Evolutionary conservation across 2,797 vertebrate species (phyloP).

Genomic region (Manis javanica): DNA sequence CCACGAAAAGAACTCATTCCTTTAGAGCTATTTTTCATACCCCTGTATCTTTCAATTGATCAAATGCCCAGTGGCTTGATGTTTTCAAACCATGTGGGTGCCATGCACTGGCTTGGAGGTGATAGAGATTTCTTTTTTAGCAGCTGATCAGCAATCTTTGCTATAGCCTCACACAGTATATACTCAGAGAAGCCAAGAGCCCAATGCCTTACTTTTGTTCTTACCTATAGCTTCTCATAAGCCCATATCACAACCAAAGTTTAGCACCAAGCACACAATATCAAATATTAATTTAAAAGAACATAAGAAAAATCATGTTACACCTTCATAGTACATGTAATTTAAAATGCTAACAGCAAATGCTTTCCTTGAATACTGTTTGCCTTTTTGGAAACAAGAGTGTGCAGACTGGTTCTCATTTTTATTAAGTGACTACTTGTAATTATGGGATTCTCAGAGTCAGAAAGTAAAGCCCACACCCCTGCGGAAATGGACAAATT

Average conservation of each 20-base stretch:
- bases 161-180: rapidly evolving
- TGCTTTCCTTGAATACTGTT: constrained; percentile 7
- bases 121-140: neutral
- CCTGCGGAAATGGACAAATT: neutral
- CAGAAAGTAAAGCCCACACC: neutral
- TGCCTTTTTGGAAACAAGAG: constrained; percentile 44
- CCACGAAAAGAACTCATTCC: neutral
- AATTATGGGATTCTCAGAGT: constrained; percentile 40
- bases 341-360: constrained; percentile 73
- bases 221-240: constrained; percentile 62
- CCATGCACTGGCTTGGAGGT: neutral
- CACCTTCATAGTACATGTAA: constrained; percentile 61
- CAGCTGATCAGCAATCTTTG: neutral
- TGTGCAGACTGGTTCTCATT: neutral
- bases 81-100: constrained; percentile 13
- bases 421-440: constrained; percentile 60
- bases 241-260: constrained; percentile 47
- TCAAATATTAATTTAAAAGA: constrained; percentile 76
- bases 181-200: neutral
- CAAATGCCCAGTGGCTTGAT: neutral
- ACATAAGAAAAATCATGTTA: constrained; percentile 70
- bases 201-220: constrained; percentile 43
- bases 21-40: neutral
- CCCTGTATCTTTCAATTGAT: neutral
- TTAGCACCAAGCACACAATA: constrained; percentile 49